These are phyloP conservation scores for Syritta pipiens DNA, from an alignment of 2,888 invertebrate species.

Conservation along the genomic window DNA sequence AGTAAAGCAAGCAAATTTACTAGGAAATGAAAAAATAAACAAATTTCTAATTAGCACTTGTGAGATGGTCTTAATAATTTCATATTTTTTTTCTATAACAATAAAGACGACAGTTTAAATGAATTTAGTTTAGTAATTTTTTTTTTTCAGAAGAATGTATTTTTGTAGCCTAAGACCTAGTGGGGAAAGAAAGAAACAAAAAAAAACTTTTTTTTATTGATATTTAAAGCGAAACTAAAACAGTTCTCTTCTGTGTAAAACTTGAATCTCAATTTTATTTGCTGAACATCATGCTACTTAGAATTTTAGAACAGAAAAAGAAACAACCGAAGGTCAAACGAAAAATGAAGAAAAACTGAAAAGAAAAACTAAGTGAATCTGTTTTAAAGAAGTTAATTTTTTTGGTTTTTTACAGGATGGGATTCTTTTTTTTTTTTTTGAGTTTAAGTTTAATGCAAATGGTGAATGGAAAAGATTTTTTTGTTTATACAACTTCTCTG, in stretches of 20 bases:
- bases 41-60: conserved; percentile 79
- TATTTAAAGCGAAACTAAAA: not conserved
- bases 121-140: not conserved
- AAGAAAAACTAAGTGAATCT: conserved; percentile 8
- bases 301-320: conserved; percentile 18
- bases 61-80: conserved; percentile 78
- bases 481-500: conserved; percentile 36
- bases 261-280: conserved; percentile 32
- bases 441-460: conserved; percentile 30
- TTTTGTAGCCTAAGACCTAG: conserved; percentile 39
- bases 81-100: not conserved
- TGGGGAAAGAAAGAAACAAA: not conserved
- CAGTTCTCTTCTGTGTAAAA: not conserved
- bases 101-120: not conserved
- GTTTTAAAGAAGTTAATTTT: not conserved
- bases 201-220: not conserved
- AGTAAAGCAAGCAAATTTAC: conserved; percentile 68
- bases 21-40: conserved; percentile 45
- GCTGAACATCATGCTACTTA: conserved; percentile 55
- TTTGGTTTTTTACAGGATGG: conserved; percentile 37
- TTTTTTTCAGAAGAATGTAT: not conserved
- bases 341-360: conserved; percentile 21
- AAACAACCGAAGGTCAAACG: not conserved
- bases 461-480: conserved; percentile 3
- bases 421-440: not conserved